Conservation (phyloP, 2,888 invertebrate genomes). For the Iphiclides podalirius region DNA sequence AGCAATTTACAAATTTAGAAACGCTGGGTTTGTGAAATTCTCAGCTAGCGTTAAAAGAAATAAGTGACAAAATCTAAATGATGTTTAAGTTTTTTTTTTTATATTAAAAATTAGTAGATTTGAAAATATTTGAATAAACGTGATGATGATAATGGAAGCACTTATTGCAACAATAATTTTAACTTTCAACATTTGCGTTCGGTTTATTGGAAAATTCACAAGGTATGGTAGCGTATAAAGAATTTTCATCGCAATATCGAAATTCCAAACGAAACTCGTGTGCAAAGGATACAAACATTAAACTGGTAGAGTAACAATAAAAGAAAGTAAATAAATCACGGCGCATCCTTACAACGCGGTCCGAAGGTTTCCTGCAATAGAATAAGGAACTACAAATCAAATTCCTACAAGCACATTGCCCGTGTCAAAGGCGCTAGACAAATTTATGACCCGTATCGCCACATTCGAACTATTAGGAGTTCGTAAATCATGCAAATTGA, state of each 20-base stretch:
- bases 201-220: no score
- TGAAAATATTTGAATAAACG: no score
- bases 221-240: neutral
- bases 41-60: no score
- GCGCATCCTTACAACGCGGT: constrained; percentile 33
- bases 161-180: no score
- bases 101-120: no score
- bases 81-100: no score
- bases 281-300: neutral
- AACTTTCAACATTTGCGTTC: no score
- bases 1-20: no score
- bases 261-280: neutral
- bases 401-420: constrained; percentile 34
- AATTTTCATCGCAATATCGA: neutral
- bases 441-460: constrained; percentile 68
- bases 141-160: no score
- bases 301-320: constrained; percentile 13
- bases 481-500: constrained; percentile 43
- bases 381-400: constrained; percentile 43
- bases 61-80: neutral
- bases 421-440: constrained; percentile 53
- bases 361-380: constrained; percentile 47
- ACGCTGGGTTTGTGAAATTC: no score
- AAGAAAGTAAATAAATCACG: constrained; percentile 24
- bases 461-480: constrained; percentile 50